Percentiles rank a stretch among this genome's conserved stretches.
phyloP scores from a whole-genome alignment of 1,140 invertebrate genomes.

The Sinella curviseta region DNA sequence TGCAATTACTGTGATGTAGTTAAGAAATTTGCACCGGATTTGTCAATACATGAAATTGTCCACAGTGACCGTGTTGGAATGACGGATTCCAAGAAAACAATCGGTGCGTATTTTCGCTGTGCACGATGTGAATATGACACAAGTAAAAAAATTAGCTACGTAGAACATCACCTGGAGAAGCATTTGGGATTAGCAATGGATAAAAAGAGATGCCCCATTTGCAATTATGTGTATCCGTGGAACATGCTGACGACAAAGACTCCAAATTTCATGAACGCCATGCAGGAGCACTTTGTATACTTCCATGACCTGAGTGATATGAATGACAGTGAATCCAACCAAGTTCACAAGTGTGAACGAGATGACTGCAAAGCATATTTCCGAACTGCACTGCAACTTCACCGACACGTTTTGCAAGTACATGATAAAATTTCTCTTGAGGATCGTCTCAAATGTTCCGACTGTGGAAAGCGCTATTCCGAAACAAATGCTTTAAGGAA shows the following conservation, averaged over 20 bases:
- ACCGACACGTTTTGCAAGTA: not conserved
- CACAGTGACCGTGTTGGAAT: too few species aligned
- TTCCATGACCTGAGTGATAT: not conserved
- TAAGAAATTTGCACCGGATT: not conserved
- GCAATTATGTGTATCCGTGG: too few species aligned
- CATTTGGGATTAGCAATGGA: not conserved
- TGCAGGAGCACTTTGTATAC: not conserved
- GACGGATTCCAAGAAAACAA: too few species aligned
- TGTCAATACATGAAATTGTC: not conserved
- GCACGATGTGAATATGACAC: not conserved
- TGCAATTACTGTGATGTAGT: not conserved
- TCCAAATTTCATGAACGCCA: too few species aligned
- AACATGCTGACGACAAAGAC: too few species aligned
- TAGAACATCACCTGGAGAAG: not conserved
- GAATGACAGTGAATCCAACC: not conserved
- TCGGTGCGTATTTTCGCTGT: not conserved
- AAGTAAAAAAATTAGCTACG: not conserved
- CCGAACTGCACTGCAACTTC: not conserved
- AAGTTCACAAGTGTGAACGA: not conserved
- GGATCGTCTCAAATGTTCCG: not conserved
- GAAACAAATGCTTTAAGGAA: not conserved
- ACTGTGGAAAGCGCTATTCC: not conserved
- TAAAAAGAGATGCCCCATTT: not conserved
- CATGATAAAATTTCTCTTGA: not conserved
- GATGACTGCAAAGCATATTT: not conserved